phyloP scores from a whole-genome alignment of 1,140 invertebrate species.

The Platyscapa corneri region DNA sequence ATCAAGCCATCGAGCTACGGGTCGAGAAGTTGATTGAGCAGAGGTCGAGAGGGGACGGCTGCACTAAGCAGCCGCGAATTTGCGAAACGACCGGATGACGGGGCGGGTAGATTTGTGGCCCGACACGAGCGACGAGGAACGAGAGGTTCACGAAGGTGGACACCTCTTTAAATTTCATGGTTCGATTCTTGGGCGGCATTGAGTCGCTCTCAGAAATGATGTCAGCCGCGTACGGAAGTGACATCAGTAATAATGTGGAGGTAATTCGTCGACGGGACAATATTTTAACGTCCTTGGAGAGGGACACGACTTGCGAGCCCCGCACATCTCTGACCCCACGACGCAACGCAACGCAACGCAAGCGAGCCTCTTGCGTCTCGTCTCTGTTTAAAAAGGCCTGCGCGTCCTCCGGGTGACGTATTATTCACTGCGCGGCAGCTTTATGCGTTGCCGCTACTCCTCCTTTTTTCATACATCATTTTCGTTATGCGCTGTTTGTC shows the following conservation, averaged over 20 bases:
- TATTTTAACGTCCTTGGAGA: constrained; percentile 41
- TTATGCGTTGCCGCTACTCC: background rate
- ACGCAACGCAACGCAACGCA: too few relatives aligned
- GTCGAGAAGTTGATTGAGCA: too few relatives aligned
- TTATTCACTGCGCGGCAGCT: background rate
- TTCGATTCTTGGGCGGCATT: constrained; percentile 51
- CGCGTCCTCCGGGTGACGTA: background rate
- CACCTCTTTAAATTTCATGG: background rate
- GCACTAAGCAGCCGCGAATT: background rate
- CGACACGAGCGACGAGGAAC: too few relatives aligned
- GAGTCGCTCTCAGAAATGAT: constrained; percentile 54
- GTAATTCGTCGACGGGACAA: background rate
- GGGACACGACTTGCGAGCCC: background rate
- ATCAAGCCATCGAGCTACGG: too few relatives aligned
- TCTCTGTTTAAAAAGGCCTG: background rate
- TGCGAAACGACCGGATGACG: background rate
- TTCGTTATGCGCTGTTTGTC: background rate
- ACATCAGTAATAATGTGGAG: constrained; percentile 50
- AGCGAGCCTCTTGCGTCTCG: background rate
- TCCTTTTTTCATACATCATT: background rate
- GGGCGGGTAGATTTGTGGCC: too few relatives aligned
- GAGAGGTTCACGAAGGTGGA: background rate
- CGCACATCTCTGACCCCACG: background rate
- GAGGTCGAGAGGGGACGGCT: background rate
- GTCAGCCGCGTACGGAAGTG: constrained; percentile 59